These are phyloP conservation scores for Parnassius apollo DNA, from an alignment of 2,888 invertebrate species.

Conservation along the genomic window DNA sequence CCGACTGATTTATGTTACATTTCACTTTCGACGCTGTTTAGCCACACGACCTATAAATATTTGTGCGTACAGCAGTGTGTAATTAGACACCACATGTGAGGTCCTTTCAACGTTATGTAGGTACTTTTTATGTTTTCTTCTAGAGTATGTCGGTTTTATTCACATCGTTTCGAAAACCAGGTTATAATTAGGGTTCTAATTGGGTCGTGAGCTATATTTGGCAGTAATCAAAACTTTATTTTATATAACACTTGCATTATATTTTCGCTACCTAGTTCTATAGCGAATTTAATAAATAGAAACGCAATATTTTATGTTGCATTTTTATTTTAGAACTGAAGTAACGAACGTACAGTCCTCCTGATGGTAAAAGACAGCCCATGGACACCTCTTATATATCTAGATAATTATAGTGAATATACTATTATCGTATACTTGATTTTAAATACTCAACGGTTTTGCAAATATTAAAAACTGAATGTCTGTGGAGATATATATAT, in stretches of 20 bases:
- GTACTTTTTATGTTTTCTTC: neutral
- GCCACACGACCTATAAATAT: conserved; percentile 41
- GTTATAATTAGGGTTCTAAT: neutral
- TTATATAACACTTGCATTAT: neutral
- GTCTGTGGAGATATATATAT: too few species aligned
- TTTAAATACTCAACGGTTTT: too few species aligned
- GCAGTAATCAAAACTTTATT: neutral
- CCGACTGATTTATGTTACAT: conserved; percentile 70
- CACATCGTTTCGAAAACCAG: neutral
- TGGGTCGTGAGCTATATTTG: neutral
- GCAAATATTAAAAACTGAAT: too few species aligned
- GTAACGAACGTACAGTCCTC: too few species aligned
- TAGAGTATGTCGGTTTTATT: neutral
- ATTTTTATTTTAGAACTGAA: too few species aligned
- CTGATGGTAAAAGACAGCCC: too few species aligned
- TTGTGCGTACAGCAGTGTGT: conserved; percentile 24
- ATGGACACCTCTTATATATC: too few species aligned
- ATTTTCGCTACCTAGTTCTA: too few species aligned
- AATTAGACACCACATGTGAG: conserved; percentile 13
- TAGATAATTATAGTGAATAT: too few species aligned
- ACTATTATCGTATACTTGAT: too few species aligned
- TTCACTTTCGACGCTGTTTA: conserved; percentile 62
- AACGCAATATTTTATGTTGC: too few species aligned
- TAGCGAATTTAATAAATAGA: too few species aligned
- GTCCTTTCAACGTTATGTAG: neutral